phyloP scores from a whole-genome alignment of 2,113 vertebrate species.

The Fulmarus glacialis region DNA sequence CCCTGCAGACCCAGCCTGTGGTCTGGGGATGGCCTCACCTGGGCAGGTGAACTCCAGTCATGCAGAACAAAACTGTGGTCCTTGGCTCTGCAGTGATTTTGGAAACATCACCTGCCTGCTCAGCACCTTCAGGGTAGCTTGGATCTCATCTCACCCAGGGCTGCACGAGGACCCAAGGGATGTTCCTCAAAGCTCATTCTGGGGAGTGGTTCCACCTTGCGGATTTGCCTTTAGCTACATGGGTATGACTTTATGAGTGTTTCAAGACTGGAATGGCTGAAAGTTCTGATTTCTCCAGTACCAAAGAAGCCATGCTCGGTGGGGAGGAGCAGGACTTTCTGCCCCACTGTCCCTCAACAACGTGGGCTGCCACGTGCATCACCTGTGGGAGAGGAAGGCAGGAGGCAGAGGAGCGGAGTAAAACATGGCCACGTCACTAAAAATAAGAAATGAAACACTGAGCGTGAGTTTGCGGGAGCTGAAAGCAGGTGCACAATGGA shows the following conservation, averaged over 20 bases:
- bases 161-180: not conserved
- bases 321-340: not conserved
- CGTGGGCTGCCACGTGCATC: not conserved
- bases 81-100: not conserved
- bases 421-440: not conserved
- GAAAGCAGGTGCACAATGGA: not conserved
- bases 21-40: not conserved
- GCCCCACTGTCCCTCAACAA: not conserved
- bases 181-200: not conserved
- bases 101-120: not conserved
- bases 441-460: not conserved
- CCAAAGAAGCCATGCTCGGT: accelerated
- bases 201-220: not conserved
- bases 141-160: not conserved
- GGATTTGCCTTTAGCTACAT: not conserved
- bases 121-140: accelerated
- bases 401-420: not conserved
- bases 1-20: accelerated
- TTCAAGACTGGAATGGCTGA: not conserved
- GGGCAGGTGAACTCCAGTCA: not conserved
- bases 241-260: accelerated
- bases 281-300: not conserved
- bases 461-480: not conserved
- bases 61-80: not conserved
- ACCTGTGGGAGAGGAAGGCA: not conserved